Conservation (phyloP, 1,140 invertebrate species). For the Liolophura sinensis region DNA sequence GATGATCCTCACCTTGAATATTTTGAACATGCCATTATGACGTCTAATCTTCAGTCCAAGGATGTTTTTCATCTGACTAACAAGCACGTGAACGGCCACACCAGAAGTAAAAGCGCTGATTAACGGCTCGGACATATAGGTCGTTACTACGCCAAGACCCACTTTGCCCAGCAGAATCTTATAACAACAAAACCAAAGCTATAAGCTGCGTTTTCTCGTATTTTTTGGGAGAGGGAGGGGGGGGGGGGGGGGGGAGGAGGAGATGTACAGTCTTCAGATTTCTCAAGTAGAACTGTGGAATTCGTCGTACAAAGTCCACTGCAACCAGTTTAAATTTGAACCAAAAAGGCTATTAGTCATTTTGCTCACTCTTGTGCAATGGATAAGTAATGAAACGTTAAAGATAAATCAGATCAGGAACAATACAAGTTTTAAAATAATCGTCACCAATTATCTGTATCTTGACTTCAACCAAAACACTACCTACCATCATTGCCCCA, state of each 20-base stretch:
- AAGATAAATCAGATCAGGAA: not conserved
- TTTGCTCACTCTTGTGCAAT: not conserved
- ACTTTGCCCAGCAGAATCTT: slow-evolving; percentile 55
- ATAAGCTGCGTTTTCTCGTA: too few species aligned
- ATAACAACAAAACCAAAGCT: slow-evolving; percentile 11
- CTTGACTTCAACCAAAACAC: not conserved
- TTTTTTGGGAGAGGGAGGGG: too few species aligned
- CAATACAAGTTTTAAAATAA: not conserved
- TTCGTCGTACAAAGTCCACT: not conserved
- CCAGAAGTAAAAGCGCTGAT: slow-evolving; percentile 60
- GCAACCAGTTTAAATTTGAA: not conserved
- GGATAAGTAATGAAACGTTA: not conserved
- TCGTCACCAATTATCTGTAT: too few species aligned
- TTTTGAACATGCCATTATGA: slow-evolving; percentile 47
- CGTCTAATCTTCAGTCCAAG: slow-evolving; percentile 49
- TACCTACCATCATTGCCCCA: slow-evolving; percentile 20
- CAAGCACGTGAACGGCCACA: slow-evolving; percentile 58
- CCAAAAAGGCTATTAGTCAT: not conserved
- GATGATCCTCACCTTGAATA: slow-evolving; percentile 40
- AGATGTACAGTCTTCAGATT: too few species aligned
- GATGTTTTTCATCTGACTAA: slow-evolving; percentile 56
- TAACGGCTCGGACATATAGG: slow-evolving; percentile 59
- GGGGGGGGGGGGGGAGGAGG: too few species aligned
- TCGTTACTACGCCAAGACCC: slow-evolving; percentile 54
- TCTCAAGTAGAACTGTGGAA: not conserved